Evolutionary conservation across 2,797 vertebrate genomes (phyloP).

Genomic region (Gymnothorax javanicus): DNA sequence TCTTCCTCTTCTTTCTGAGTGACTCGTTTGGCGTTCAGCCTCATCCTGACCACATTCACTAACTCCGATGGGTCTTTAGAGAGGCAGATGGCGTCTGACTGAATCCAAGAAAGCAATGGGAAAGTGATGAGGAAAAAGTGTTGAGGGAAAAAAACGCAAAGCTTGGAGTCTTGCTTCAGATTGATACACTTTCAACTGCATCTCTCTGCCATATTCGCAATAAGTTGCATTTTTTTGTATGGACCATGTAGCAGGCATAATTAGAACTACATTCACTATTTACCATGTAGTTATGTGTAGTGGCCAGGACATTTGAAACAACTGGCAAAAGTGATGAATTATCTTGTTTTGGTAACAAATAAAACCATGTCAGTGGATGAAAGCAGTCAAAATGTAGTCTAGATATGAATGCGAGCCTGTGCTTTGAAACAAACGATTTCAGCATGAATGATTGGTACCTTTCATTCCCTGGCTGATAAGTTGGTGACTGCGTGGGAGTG

Average conservation of each 20-base stretch:
- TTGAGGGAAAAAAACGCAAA: background rate
- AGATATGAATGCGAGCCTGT: background rate
- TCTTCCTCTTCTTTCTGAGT: background rate
- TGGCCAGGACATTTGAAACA: background rate
- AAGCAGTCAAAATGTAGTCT: background rate
- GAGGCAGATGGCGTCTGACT: slow-evolving; percentile 6
- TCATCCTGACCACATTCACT: background rate
- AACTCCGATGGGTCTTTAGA: background rate
- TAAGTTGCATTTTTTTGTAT: background rate
- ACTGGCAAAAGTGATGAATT: background rate
- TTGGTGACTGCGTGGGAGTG: slow-evolving; percentile 7
- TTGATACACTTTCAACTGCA: background rate
- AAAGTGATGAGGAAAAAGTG: background rate
- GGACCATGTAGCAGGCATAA: background rate
- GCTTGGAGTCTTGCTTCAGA: background rate
- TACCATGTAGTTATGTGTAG: background rate
- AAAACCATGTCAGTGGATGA: background rate
- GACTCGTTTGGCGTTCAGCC: slow-evolving; percentile 17
- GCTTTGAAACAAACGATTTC: slow-evolving; percentile 23
- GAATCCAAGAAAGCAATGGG: background rate
- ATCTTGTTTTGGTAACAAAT: background rate
- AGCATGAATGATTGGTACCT: slow-evolving; percentile 28
- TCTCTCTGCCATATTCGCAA: background rate
- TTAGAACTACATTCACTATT: background rate
- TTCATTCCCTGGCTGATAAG: slow-evolving; percentile 30